A percentile compares a stretch with the other conserved stretches of the same genome.
These are phyloP conservation scores for Cervus canadensis DNA, from an alignment of 2,113 vertebrate genomes.

Conservation along the genomic window DNA sequence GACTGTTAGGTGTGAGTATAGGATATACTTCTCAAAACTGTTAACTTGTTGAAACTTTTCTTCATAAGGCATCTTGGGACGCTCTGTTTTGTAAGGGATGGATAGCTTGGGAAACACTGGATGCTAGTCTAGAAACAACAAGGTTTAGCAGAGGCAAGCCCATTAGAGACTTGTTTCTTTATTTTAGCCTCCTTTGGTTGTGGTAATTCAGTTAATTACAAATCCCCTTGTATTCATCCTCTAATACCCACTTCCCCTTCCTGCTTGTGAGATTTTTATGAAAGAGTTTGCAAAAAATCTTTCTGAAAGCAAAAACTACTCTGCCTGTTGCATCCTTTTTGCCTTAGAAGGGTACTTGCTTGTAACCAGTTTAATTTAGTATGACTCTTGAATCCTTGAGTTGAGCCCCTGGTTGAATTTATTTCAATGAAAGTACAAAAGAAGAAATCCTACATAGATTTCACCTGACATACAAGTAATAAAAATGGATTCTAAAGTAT, in stretches of 20 bases:
- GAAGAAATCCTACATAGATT: not conserved
- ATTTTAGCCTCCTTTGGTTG: not conserved
- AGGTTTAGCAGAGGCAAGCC: not conserved
- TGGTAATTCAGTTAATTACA: not conserved
- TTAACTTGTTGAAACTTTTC: not conserved
- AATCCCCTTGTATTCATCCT: not conserved
- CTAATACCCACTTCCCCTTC: not conserved
- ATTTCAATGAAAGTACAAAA: not conserved
- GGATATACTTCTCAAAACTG: not conserved
- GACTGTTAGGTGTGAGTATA: not conserved
- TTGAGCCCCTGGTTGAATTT: not conserved
- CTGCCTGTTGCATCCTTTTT: not conserved
- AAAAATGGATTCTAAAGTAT: not conserved
- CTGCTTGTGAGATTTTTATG: not conserved
- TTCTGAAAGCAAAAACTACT: not conserved
- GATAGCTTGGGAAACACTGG: not conserved
- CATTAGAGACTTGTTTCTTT: not conserved
- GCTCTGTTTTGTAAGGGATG: not conserved
- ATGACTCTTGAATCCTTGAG: not conserved
- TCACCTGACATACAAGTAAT: not conserved
- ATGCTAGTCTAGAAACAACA: not conserved
- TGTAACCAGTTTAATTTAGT: not conserved
- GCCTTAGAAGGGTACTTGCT: not conserved
- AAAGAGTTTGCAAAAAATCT: not conserved
- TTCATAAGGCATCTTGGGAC: not conserved